Base-by-base conservation (phyloP, 2,113 vertebrate species). In the Calyptomena viridis region DNA sequence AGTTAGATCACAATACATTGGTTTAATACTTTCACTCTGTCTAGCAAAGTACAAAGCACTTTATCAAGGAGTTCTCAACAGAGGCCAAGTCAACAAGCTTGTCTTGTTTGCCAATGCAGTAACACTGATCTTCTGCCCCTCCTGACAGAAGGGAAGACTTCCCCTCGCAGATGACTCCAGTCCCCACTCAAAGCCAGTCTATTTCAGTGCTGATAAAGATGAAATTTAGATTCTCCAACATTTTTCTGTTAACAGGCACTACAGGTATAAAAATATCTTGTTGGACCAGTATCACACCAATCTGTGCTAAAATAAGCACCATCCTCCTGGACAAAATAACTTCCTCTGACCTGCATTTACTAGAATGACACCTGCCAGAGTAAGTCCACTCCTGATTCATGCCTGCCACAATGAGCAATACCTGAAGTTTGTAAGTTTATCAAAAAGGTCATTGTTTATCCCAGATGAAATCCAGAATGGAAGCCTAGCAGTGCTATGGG, bases 21-120 rank as follows among this genome's bases (percentile, higher is more conserved):
- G 24, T 87, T 93, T 73, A 91, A 93, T 94, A 84, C 66, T 76
- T 73, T 77, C 20, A 27, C 35, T 92, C 78, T 89, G 77, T 84
- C 71, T 18, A 84, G 91, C 49, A 75, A 91, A 82, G 80, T 31
- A 71, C 63, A 78, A 74, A 74, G 44, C 18, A 37, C n/a, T 87
- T 82, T 6, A 18, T 47, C 75, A 75, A 49, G 35, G 23, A 79
- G 50, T 30, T 93, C 82, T 60, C 74, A 66, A 6, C 49, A 35
- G 49, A 42, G 62, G 58, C 81, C 86, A 71, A 59, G 73, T 17
- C 62, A 76, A n/a, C 23, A 8, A 30, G 39, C 42, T 37, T n/a
- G 69, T 30, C 69, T 12, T 25, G 44, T 23, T 16, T 33, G 66
- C 42, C n/a, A 14, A 56, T 3, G n/a, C 27, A 68, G 40, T 2